Evolutionary conservation across 2,113 vertebrate species (phyloP).

Genomic region (Heptranchias perlo): DNA sequence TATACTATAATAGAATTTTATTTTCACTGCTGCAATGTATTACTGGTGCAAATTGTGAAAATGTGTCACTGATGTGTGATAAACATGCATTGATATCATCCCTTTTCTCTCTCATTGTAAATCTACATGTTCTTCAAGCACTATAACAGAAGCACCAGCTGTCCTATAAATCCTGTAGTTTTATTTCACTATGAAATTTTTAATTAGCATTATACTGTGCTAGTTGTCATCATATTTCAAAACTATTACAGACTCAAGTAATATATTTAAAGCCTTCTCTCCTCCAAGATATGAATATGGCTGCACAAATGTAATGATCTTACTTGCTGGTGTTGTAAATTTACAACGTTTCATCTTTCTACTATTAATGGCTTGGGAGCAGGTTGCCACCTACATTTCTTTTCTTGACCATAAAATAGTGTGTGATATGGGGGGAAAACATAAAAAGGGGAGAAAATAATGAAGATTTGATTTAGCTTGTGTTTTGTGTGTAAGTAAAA

Average conservation of each 20-base stretch:
- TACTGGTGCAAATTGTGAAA: background rate
- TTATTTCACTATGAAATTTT: background rate
- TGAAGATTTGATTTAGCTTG: background rate
- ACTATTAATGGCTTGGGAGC: background rate
- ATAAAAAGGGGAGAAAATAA: background rate
- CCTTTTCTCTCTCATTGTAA: background rate
- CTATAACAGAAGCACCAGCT: background rate
- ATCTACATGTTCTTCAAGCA: background rate
- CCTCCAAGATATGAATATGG: background rate
- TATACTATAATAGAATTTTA: background rate
- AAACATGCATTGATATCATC: background rate
- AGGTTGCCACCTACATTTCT: background rate
- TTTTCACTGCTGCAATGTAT: background rate
- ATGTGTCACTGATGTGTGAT: background rate
- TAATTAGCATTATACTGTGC: background rate
- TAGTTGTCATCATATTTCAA: background rate
- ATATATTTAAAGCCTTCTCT: background rate
- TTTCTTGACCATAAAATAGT: background rate
- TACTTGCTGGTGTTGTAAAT: background rate
- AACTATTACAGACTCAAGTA: background rate
- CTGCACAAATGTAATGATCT: background rate
- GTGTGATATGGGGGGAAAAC: background rate
- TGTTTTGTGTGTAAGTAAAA: background rate
- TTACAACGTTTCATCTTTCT: background rate
- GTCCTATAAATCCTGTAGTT: background rate